Percentiles rank a stretch among this genome's conserved stretches.
Conservation (phyloP, 30 jellyfish, hydroid and myxozoan species). For the Hydra vulgaris region DNA sequence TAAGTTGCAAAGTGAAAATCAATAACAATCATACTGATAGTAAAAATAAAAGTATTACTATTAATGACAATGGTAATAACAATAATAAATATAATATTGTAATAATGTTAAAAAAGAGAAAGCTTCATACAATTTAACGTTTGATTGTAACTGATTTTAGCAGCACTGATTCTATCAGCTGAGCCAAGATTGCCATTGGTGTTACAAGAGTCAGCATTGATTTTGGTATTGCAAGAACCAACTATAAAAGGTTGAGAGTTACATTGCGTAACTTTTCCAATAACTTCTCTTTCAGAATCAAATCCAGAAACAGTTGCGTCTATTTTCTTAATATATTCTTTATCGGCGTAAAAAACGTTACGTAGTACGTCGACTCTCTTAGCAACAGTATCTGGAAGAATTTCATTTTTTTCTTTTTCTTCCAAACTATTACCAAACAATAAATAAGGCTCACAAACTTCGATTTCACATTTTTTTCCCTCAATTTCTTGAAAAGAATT, state of each 20-base stretch:
- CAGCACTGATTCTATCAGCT: too few relatives aligned
- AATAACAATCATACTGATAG: not conserved
- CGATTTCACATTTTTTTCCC: too few relatives aligned
- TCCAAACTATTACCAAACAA: not conserved
- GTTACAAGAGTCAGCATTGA: not conserved
- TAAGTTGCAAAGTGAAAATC: too few relatives aligned
- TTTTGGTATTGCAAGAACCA: not conserved
- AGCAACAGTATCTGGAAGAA: slow-evolving; percentile 73
- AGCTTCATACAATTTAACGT: not conserved
- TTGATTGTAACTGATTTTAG: not conserved
- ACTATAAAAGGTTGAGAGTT: not conserved
- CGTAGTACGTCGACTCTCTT: slow-evolving; percentile 59
- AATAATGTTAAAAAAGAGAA: not conserved
- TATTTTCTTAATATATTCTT: slow-evolving; percentile 3
- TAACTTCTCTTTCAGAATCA: slow-evolving; percentile 48
- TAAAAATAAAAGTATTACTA: not conserved
- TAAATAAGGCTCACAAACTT: not conserved
- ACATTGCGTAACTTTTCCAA: slow-evolving; percentile 51
- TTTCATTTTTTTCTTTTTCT: slow-evolving; percentile 29
- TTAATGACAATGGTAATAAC: not conserved
- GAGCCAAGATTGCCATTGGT: too few relatives aligned
- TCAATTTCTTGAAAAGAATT: too few relatives aligned
- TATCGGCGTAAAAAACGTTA: slow-evolving; percentile 33
- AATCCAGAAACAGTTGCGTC: slow-evolving; percentile 95
- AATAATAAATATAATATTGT: not conserved